Evolutionary conservation across 1,140 invertebrate genomes (phyloP).

Genomic region (Pectinophora gossypiella): DNA sequence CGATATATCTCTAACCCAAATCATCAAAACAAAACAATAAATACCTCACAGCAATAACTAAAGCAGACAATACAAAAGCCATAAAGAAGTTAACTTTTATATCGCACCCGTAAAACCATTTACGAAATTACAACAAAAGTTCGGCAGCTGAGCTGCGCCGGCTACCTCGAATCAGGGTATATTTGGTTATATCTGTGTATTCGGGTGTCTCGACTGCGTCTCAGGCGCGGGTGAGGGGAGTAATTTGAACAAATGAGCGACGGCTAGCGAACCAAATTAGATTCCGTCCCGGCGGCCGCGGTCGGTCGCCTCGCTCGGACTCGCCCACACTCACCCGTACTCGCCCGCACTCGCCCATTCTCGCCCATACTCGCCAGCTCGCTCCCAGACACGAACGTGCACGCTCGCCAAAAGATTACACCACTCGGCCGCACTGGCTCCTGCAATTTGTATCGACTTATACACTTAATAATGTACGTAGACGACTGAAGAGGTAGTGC

Average conservation of each 20-base stretch:
- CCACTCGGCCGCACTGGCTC: conserved; percentile 6
- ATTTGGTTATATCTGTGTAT: not conserved
- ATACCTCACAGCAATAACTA: too few species aligned
- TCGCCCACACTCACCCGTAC: not conserved
- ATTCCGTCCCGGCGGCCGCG: conserved; percentile 29
- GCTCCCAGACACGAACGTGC: not conserved
- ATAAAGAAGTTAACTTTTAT: not conserved
- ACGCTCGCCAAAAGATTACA: conserved; percentile 42
- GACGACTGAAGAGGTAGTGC: too few species aligned
- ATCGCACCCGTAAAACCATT: not conserved
- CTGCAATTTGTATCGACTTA: conserved; percentile 38
- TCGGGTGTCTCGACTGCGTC: not conserved
- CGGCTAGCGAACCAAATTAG: conserved; percentile 63
- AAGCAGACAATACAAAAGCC: too few species aligned
- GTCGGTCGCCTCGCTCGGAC: not conserved
- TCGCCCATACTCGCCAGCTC: not conserved
- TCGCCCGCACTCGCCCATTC: not conserved
- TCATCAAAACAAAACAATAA: too few species aligned
- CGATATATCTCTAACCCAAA: too few species aligned
- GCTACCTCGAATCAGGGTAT: not conserved
- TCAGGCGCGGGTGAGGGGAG: conserved; percentile 16
- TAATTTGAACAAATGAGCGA: conserved; percentile 69
- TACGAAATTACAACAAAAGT: not conserved
- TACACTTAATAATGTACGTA: conserved; percentile 22
- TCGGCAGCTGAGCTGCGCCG: not conserved